Base-by-base conservation (phyloP, 2,888 invertebrate species). In the Melolontha melolontha region DNA sequence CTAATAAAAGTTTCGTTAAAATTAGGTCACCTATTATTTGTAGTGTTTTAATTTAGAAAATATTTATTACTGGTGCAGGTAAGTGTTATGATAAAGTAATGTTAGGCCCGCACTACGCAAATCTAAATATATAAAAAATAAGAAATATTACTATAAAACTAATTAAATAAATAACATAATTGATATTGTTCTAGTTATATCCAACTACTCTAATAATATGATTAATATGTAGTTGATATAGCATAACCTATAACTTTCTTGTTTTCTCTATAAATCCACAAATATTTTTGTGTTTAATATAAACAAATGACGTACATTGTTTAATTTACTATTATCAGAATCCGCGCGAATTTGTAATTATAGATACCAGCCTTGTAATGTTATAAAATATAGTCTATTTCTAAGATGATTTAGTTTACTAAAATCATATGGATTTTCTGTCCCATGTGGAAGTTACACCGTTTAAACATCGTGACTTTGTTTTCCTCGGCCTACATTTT, bases 21-120 rank as follows among this genome's bases (percentile, higher is more conserved):
- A 57, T 27, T 57, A 57, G 44, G 57, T 57, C 44, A 44, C 12
- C 27, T 27, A 41, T 42, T 44, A 44, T 44, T 55, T 44, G 44
- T 57, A 44, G 57, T 57, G 57, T 29, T 57, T 22, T 57, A 57
- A 42, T 57, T 57, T 44, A 57, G 44, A 42, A 27, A 27, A 44
- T 57, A 22, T 12, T 17, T 42, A 14, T 8, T 27, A 34, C 12
- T 57, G 27, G 16, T 17, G 7, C 17, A 57, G 57, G 57, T 57
- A 57, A 57, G 57, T 57, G 55, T 11, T 44, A 8, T 57, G 7
- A 8, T 17, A 22, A 22, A 22, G 16, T 22, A 49, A 22, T 22
- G 7, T 17, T 22, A 17, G 14, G 4, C 12, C 10, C 6, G 10
- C 34, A 34, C 7, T 8, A 6, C 8, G 6, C 10, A 34, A 5